Percentiles rank a stretch among this genome's conserved stretches.
phyloP scores from a whole-genome alignment of 53 echinoderm and acorn worm genomes.

The Arbacia lixula region DNA sequence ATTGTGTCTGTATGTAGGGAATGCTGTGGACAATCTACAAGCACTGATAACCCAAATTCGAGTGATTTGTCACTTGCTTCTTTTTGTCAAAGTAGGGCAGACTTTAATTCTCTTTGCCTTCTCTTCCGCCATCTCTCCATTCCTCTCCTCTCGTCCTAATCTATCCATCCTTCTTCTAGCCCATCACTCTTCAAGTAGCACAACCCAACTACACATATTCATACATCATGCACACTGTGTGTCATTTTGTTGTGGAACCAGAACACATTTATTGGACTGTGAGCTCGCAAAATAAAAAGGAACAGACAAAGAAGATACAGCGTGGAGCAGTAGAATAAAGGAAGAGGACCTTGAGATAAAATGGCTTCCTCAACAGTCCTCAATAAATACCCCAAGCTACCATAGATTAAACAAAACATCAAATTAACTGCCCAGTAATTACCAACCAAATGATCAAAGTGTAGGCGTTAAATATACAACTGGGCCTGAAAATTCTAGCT shows the following conservation, averaged over 20 bases:
- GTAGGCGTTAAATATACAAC: constrained; percentile 36
- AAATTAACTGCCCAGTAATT: constrained; percentile 43
- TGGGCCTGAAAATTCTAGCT: constrained; percentile 34
- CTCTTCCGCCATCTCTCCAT: too few relatives aligned
- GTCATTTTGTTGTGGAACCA: constrained; percentile 51
- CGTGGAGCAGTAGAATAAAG: neutral
- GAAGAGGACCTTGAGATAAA: constrained; percentile 1
- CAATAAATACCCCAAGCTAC: constrained; percentile 15
- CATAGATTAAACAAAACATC: neutral
- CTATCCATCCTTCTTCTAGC: too few relatives aligned
- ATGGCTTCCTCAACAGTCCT: neutral
- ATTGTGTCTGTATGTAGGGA: too few relatives aligned
- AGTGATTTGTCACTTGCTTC: too few relatives aligned
- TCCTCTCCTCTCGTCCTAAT: too few relatives aligned
- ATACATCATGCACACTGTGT: too few relatives aligned
- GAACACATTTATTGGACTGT: constrained; percentile 58
- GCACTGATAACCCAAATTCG: too few relatives aligned
- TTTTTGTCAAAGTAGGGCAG: too few relatives aligned
- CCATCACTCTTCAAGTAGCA: too few relatives aligned
- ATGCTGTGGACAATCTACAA: too few relatives aligned
- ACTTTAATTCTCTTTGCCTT: too few relatives aligned
- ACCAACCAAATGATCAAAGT: constrained; percentile 14
- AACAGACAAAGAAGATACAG: constrained; percentile 31
- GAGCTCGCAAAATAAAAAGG: constrained; percentile 47
- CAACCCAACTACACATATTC: too few relatives aligned